Conservation (phyloP, 2,797 vertebrate genomes). For the Propithecus perrieri region DNA sequence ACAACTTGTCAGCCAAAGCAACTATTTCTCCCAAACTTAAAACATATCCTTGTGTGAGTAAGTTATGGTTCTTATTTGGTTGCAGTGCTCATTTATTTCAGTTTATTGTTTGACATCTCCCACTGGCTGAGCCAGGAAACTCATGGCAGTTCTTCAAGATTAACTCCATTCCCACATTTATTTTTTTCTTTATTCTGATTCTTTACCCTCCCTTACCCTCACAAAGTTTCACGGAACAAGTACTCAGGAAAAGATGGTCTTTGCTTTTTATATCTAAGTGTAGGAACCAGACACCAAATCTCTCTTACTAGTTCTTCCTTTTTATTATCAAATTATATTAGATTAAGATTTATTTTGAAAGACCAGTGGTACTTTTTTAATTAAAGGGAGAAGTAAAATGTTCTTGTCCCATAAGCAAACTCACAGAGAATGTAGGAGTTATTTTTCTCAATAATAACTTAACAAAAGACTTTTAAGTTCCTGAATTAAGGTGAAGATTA, state of each 20-base stretch:
- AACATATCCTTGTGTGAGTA: conserved; percentile 21
- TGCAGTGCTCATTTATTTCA: conserved; percentile 64
- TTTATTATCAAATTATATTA: conserved; percentile 55
- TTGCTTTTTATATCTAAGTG: conserved; percentile 36
- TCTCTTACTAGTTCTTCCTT: background rate
- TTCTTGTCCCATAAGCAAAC: conserved; percentile 16
- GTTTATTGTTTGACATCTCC: conserved; percentile 65
- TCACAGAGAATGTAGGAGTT: conserved; percentile 24
- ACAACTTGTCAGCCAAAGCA: conserved; percentile 30
- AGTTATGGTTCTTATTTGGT: conserved; percentile 37
- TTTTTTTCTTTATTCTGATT: conserved; percentile 41
- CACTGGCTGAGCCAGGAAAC: conserved; percentile 52
- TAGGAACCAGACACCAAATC: background rate
- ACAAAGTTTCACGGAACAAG: conserved; percentile 37
- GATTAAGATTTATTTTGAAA: conserved; percentile 43
- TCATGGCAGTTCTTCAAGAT: conserved; percentile 43
- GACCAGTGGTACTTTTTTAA: conserved; percentile 46
- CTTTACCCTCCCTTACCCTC: background rate
- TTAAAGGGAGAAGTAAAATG: conserved; percentile 48
- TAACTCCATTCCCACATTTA: background rate
- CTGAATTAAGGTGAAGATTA: background rate
- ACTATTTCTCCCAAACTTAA: conserved; percentile 61
- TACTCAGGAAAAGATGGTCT: background rate
- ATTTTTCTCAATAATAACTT: conserved; percentile 18
- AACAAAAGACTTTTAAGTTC: conserved; percentile 33